These are phyloP conservation scores for Leptinotarsa haldemani DNA, from an alignment of 2,888 invertebrate genomes.

Conservation along the genomic window DNA sequence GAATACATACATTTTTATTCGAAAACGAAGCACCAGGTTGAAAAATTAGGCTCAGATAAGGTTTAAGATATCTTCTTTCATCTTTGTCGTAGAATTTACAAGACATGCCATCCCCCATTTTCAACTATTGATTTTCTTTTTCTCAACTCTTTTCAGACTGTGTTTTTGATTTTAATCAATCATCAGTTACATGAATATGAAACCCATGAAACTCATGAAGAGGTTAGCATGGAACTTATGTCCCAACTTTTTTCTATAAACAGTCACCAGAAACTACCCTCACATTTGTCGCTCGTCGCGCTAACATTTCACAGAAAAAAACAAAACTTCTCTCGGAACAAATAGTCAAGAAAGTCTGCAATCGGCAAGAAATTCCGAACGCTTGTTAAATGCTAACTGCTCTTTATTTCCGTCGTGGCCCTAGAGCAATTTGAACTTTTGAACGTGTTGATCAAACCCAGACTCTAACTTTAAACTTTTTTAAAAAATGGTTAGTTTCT, in stretches of 20 bases:
- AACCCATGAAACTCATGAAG: too few relatives aligned
- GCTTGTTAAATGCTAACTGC: slow-evolving; percentile 41
- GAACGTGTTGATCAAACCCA: slow-evolving; percentile 48
- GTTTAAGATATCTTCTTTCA: too few relatives aligned
- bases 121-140: too few relatives aligned
- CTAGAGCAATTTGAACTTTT: slow-evolving; percentile 47
- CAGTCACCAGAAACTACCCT: background rate
- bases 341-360: slow-evolving; percentile 21
- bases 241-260: background rate
- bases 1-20: too few relatives aligned
- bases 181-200: too few relatives aligned
- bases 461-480: slow-evolving; percentile 32
- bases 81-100: too few relatives aligned
- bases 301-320: background rate
- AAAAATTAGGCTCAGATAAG: too few relatives aligned
- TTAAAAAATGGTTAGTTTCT: slow-evolving; percentile 25
- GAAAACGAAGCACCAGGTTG: too few relatives aligned
- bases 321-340: slow-evolving; percentile 3
- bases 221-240: too few relatives aligned
- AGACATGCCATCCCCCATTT: too few relatives aligned
- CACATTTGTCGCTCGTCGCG: background rate
- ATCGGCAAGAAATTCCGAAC: slow-evolving; percentile 26
- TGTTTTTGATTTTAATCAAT: too few relatives aligned
- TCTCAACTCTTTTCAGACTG: too few relatives aligned
- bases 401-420: slow-evolving; percentile 42